phyloP scores from a whole-genome alignment of 2,797 vertebrate genomes.

The Lagorchestes hirsutus region DNA sequence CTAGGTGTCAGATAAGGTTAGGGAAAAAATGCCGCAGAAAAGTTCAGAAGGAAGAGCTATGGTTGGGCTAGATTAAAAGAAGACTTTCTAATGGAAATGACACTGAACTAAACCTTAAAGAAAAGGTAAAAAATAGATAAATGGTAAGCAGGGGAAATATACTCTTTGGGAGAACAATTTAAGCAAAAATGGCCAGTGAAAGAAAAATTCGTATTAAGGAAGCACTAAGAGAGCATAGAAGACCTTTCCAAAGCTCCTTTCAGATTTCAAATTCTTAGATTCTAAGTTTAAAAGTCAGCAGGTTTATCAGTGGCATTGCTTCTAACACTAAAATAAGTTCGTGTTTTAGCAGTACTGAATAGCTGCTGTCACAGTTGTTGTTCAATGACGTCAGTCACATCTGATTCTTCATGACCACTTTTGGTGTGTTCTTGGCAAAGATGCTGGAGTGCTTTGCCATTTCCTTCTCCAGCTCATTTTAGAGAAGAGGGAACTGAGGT shows the following conservation, averaged over 20 bases:
- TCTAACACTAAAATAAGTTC: background rate
- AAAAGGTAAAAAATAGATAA: background rate
- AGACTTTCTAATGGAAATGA: background rate
- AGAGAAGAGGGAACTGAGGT: background rate
- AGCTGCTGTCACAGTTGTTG: background rate
- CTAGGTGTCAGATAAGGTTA: constrained; percentile 18
- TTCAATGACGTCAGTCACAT: background rate
- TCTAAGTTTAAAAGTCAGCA: background rate
- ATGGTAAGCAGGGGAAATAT: background rate
- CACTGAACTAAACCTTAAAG: constrained; percentile 40
- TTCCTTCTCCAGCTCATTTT: background rate
- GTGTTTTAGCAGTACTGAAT: background rate
- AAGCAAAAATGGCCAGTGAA: background rate
- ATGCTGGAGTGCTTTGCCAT: background rate
- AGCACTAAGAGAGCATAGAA: background rate
- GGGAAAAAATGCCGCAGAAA: constrained; percentile 28
- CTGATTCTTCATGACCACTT: background rate
- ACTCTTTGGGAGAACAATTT: background rate
- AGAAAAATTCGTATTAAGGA: background rate
- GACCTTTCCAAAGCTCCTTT: background rate
- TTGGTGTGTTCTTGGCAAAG: background rate
- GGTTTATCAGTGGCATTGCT: background rate
- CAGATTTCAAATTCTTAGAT: background rate
- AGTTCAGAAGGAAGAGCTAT: constrained; percentile 14
- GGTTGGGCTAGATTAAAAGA: background rate